Base-by-base conservation (phyloP, 2,888 invertebrate genomes). In the Galerucella nymphaeae region DNA sequence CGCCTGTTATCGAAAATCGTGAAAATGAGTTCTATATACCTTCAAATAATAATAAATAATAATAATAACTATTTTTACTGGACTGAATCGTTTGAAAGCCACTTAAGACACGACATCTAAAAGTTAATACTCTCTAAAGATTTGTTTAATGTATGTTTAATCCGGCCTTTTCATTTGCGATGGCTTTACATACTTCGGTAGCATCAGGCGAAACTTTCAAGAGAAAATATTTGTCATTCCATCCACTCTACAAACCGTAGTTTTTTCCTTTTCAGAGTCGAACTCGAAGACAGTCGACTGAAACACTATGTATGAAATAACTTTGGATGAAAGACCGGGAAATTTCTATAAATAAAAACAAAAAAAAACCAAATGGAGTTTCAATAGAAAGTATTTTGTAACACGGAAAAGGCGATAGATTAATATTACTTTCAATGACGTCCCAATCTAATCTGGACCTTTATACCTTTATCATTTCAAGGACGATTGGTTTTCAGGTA, bases 401-500 rank as follows among this genome's bases (percentile, higher is more conserved):
- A 69, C 62, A 69, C 18, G 30, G 66, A 69, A 62, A 69, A 69
- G 62, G 61, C 62, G 69, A 62, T 55, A 69, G 69, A 69, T 69
- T 69, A 69, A 69, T 69, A 69, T 69, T 69, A 69, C 70, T 61
- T 58, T 55, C 66, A 67, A 66, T 64, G 67, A 59, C 64, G 58
- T 63, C 70, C 67, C 70, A 64, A 70, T 73, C 70, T 63, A 69
- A 69, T 62, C 62, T 55, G 69, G 69, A 69, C 69, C 69, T 69
- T 69, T n/a, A n/a, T 69, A 55, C 69, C 69, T 69, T 69, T 69
- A 69, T 70, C 70, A 73, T 73, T 70, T 73, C 73, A 73, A 59
- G 70, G 73, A 62, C 70, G 73, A 71, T 67, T 67, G 73, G 59
- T 63, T 73, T 73, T 64, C 73, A 73, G 73, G 73, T 73, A 70